Conservation (phyloP, 2,797 vertebrate genomes). For the Amazona ochrocephala region DNA sequence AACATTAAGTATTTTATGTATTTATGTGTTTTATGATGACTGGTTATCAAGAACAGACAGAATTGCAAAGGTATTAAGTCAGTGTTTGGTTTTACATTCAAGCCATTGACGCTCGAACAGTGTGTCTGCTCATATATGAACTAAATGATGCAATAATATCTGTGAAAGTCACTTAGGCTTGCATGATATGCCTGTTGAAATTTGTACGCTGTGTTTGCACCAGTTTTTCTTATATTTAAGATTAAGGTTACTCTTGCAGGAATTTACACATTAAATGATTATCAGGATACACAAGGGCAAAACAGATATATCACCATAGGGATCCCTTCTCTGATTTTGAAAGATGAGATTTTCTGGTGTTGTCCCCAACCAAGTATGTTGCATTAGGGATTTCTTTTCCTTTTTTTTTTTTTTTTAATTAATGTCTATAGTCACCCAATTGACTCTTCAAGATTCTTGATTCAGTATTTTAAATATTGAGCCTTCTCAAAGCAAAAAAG, state of each 20-base stretch:
- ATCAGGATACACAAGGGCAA: not conserved
- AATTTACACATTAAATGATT: not conserved
- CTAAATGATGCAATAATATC: not conserved
- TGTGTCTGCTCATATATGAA: not conserved
- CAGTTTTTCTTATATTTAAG: not conserved
- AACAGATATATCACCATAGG: not conserved
- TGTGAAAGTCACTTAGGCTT: not conserved
- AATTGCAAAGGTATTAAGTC: not conserved
- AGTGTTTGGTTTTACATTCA: not conserved
- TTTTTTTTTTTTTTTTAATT: not conserved
- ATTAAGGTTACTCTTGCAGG: not conserved
- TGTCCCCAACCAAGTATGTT: not conserved
- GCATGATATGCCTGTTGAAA: not conserved
- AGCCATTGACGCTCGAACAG: not conserved
- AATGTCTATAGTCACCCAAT: accelerated
- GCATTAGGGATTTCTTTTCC: not conserved
- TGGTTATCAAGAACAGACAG: not conserved
- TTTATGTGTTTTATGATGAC: not conserved
- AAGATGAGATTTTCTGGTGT: not conserved
- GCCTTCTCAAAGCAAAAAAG: not conserved
- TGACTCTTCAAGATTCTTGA: not conserved
- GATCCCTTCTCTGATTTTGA: not conserved
- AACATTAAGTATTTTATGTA: not conserved
- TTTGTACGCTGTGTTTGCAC: not conserved
- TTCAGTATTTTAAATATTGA: too few relatives aligned